phyloP scores from a whole-genome alignment of 2,888 invertebrate species.

The Phaonia tiefii region DNA sequence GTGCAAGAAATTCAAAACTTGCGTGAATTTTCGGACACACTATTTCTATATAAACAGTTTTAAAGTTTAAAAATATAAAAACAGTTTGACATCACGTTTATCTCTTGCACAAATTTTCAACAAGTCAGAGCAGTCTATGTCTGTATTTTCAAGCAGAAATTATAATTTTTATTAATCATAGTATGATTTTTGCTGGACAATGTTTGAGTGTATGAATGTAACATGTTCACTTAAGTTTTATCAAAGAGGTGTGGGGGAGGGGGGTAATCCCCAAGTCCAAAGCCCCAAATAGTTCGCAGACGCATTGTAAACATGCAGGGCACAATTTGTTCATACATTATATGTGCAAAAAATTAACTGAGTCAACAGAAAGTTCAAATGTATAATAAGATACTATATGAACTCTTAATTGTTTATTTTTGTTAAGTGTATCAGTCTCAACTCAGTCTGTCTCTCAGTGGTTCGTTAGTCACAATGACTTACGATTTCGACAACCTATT shows the following conservation, averaged over 20 bases:
- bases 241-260: no score
- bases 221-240: no score
- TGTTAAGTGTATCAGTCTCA: no score
- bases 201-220: not conserved
- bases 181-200: not conserved
- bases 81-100: not conserved
- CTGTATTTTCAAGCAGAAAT: slow-evolving; percentile 8
- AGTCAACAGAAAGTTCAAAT: slow-evolving; percentile 45
- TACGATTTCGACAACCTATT: slow-evolving; percentile 20
- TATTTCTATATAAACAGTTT: no score
- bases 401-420: slow-evolving; percentile 48
- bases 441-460: no score
- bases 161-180: not conserved
- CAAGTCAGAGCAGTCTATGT: not conserved
- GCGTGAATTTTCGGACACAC: no score
- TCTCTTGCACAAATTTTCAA: not conserved
- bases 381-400: slow-evolving; percentile 27
- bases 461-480: not conserved
- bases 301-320: not conserved
- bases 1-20: no score
- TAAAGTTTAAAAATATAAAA: no score
- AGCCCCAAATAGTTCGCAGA: no score
- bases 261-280: not conserved
- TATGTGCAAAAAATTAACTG: no score
- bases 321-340: no score